A percentile compares a stretch with the other conserved stretches of the same genome.
These are phyloP conservation scores for Podargus strigoides DNA, from an alignment of 2,797 vertebrate species.

Conservation along the genomic window DNA sequence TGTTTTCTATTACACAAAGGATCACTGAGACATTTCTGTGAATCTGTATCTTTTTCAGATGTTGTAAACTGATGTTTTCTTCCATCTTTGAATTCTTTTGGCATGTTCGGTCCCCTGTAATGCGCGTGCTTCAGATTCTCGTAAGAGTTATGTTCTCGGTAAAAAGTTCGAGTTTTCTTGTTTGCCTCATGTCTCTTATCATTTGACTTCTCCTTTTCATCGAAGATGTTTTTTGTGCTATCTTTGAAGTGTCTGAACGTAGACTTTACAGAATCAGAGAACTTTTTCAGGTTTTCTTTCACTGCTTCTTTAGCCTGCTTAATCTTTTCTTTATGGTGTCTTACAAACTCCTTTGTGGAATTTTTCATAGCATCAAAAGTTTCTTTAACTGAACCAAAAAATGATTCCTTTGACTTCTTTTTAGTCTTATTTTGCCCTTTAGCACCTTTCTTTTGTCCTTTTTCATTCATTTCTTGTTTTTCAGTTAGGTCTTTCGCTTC, in stretches of 20 bases:
- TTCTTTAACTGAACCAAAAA: conserved; percentile 89
- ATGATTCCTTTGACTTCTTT: conserved; percentile 80
- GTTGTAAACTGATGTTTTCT: conserved; percentile 38
- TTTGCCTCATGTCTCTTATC: conserved; percentile 67
- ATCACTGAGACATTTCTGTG: conserved; percentile 24
- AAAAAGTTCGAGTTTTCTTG: conserved; percentile 67
- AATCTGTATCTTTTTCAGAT: conserved; percentile 26
- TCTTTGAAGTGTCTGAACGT: conserved; percentile 94
- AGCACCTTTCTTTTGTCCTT: conserved; percentile 37
- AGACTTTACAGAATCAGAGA: conserved; percentile 94
- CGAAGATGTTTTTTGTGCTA: conserved; percentile 85
- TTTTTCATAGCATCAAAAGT: conserved; percentile 97
- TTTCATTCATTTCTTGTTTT: conserved; percentile 77
- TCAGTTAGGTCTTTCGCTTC: conserved; percentile 85
- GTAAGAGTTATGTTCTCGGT: conserved; percentile 47
- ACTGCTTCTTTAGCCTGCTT: conserved; percentile 97
- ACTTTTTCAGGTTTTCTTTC: conserved; percentile 94
- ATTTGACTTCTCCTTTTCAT: conserved; percentile 75
- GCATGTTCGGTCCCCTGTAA: conserved; percentile 60
- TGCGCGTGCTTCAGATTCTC: conserved; percentile 69
- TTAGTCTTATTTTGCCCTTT: conserved; percentile 71
- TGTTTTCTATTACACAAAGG: conserved; percentile 34
- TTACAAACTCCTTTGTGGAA: conserved; percentile 95
- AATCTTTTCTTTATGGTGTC: conserved; percentile 97
- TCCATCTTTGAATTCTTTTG: conserved; percentile 24